phyloP scores from a whole-genome alignment of 1,140 invertebrate genomes.

The Helicorthomorpha holstii region DNA sequence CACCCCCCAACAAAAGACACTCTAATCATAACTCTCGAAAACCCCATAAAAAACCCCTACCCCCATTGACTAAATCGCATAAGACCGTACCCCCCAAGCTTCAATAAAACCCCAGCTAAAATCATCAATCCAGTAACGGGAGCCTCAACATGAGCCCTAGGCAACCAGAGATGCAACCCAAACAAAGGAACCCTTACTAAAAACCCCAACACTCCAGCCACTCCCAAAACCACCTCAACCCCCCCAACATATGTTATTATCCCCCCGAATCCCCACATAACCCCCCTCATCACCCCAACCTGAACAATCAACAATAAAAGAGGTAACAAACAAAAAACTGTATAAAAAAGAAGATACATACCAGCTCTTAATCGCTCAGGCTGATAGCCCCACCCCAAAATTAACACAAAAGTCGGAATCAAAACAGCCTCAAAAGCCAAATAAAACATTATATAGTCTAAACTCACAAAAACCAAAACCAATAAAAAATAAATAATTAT shows the following conservation, averaged over 20 bases:
- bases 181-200: conserved; percentile 6
- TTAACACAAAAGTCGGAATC: background rate
- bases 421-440: background rate
- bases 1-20: conserved; percentile 8
- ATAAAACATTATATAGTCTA: background rate
- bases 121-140: conserved; percentile 48
- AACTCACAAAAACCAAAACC: background rate
- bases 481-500: background rate
- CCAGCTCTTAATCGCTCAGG: background rate
- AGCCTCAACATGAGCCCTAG: conserved; percentile 53
- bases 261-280: background rate
- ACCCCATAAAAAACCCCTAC: conserved; percentile 3
- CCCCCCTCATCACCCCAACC: background rate
- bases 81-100: conserved; percentile 33
- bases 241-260: background rate
- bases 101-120: conserved; percentile 48
- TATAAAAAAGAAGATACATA: background rate
- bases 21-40: background rate
- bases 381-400: background rate
- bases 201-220: background rate
- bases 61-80: background rate
- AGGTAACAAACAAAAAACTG: background rate
- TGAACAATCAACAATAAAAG: background rate
- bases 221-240: background rate
- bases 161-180: conserved; percentile 43